These are phyloP conservation scores for Trachurus trachurus DNA, from an alignment of 2,797 vertebrate species.

Conservation along the genomic window DNA sequence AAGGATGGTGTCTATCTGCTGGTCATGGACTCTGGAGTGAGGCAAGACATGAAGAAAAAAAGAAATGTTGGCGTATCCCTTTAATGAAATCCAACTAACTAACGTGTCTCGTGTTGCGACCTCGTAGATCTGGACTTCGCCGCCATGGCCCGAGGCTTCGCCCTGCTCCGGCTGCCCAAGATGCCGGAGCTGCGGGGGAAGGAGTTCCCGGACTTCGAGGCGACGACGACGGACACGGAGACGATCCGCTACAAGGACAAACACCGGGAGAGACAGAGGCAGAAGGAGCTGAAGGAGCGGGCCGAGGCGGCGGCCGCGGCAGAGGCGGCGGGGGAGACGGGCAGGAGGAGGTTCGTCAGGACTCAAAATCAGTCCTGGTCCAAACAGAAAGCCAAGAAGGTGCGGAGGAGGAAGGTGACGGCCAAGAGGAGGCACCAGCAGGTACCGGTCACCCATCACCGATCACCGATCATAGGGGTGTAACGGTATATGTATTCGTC, in stretches of 20 bases:
- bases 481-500: too few species aligned
- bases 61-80: too few species aligned
- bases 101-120: background rate
- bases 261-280: constrained; percentile 91
- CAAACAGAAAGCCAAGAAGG: constrained; percentile 93
- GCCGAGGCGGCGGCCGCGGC: too few species aligned
- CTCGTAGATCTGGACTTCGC: constrained; percentile 92
- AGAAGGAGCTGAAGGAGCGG: constrained; percentile 84
- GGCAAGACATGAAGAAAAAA: too few species aligned
- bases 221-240: constrained; percentile 89
- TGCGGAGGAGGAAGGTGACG: constrained; percentile 87
- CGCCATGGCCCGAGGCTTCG: constrained; percentile 91
- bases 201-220: constrained; percentile 87
- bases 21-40: too few species aligned
- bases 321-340: too few species aligned
- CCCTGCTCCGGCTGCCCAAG: constrained; percentile 92
- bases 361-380: constrained; percentile 91
- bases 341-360: constrained; percentile 83
- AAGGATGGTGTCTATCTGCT: too few species aligned
- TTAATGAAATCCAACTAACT: too few species aligned
- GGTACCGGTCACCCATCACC: constrained; percentile 76
- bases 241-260: constrained; percentile 95
- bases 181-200: constrained; percentile 96
- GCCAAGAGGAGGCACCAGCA: constrained; percentile 89
- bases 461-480: too few species aligned